These are phyloP conservation scores for Buceros bicornis DNA, from an alignment of 2,797 vertebrate species.

Conservation along the genomic window DNA sequence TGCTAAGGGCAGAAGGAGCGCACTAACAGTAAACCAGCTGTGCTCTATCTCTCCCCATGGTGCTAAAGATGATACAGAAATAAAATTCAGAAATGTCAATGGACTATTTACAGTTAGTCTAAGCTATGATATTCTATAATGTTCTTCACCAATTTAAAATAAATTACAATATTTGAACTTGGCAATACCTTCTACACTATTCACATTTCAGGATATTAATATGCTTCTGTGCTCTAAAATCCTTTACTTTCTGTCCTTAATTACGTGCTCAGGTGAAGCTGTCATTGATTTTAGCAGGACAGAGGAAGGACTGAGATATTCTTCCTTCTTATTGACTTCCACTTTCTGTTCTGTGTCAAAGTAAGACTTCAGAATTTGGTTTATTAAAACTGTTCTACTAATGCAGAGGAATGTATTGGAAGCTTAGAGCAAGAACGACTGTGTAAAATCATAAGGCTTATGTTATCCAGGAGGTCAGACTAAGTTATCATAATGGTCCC, in stretches of 20 bases:
- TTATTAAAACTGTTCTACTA: not conserved
- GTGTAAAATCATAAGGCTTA: conserved; percentile 36
- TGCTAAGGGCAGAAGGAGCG: not conserved
- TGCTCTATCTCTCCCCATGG: not conserved
- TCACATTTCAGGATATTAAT: not conserved
- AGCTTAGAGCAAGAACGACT: conserved; percentile 3
- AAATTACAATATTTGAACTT: not conserved
- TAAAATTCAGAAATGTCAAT: not conserved
- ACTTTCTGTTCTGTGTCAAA: not conserved
- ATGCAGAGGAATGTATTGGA: conserved; percentile 20
- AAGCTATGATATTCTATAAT: not conserved
- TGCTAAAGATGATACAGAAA: not conserved
- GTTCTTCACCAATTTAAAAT: not conserved
- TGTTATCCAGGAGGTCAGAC: conserved; percentile 19
- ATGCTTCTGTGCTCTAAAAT: not conserved
- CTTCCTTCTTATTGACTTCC: not conserved
- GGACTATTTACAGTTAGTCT: not conserved
- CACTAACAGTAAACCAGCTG: not conserved
- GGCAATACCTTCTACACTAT: not conserved
- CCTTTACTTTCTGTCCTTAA: not conserved
- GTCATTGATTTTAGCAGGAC: not conserved
- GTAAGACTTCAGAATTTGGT: not conserved
- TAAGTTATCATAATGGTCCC: conserved; percentile 53
- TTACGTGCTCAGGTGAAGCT: not conserved
- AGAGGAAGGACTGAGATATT: not conserved